Evolutionary conservation across 53 echinoderm and acorn worm species (phyloP).

Genomic region (Luidia sarsii): DNA sequence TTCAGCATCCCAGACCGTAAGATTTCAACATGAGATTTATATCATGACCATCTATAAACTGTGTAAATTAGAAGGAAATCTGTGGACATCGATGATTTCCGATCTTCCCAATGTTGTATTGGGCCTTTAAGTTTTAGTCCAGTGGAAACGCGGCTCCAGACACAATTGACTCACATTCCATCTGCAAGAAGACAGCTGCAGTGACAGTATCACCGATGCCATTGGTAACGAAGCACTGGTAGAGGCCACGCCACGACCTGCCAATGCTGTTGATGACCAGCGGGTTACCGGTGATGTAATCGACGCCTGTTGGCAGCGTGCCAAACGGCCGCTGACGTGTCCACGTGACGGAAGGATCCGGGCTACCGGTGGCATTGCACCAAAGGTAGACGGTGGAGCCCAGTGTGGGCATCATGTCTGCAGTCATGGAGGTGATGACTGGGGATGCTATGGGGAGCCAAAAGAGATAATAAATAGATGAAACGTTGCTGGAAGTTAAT

Average conservation of each 20-base stretch:
- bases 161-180: conserved; percentile 66
- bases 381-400: conserved; percentile 28
- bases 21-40: too few relatives aligned
- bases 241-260: conserved; percentile 36
- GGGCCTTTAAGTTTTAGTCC: too few relatives aligned
- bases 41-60: too few relatives aligned
- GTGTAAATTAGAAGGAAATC: too few relatives aligned
- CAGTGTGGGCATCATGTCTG: neutral
- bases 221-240: conserved; percentile 54
- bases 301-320: neutral
- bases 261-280: conserved; percentile 21
- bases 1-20: too few relatives aligned
- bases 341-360: conserved; percentile 48
- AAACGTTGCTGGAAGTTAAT: neutral
- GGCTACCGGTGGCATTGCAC: conserved; percentile 61
- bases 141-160: too few relatives aligned
- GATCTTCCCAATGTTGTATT: too few relatives aligned
- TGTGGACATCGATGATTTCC: too few relatives aligned
- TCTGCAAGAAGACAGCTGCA: conserved; percentile 19
- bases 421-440: conserved; percentile 1
- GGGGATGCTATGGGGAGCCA: conserved; percentile 9
- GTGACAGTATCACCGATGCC: neutral
- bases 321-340: conserved; percentile 12
- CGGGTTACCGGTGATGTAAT: conserved; percentile 2
- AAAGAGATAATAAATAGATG: neutral